Evolutionary conservation across 2,888 invertebrate species (phyloP).

Genomic region (Hemistola chrysoprasaria): DNA sequence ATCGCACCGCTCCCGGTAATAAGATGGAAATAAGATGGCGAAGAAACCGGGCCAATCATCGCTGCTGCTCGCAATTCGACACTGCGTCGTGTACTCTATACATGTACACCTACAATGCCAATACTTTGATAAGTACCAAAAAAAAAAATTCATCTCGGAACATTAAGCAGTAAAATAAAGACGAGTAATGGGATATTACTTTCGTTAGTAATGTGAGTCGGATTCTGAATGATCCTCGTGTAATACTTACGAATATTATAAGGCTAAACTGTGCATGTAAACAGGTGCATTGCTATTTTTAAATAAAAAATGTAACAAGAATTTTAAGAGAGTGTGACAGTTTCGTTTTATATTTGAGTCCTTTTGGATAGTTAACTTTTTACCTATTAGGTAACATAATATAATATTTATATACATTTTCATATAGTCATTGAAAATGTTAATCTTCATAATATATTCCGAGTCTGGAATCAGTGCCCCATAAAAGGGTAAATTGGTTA

Average conservation of each 20-base stretch:
- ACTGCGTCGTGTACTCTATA: too few relatives aligned
- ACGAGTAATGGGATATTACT: slow-evolving; percentile 24
- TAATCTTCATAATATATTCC: slow-evolving; percentile 10
- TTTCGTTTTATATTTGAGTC: too few relatives aligned
- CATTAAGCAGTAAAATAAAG: slow-evolving; percentile 22
- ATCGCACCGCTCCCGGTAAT: slow-evolving; percentile 77
- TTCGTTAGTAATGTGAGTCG: slow-evolving; percentile 4
- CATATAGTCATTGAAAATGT: slow-evolving; percentile 1
- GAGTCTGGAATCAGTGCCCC: slow-evolving; percentile 23
- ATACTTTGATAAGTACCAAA: slow-evolving; percentile 40
- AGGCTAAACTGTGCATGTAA: too few relatives aligned
- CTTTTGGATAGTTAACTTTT: too few relatives aligned
- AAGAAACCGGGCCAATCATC: slow-evolving; percentile 76
- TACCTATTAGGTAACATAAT: too few relatives aligned
- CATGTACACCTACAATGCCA: slow-evolving; percentile 37
- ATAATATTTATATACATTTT: too few relatives aligned
- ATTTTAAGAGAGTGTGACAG: too few relatives aligned
- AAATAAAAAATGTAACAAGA: too few relatives aligned
- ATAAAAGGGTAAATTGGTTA: slow-evolving; percentile 31
- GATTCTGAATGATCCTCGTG: slow-evolving; percentile 11
- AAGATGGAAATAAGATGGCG: slow-evolving; percentile 79
- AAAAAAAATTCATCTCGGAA: slow-evolving; percentile 32
- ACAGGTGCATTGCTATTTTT: too few relatives aligned
- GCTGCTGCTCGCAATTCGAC: slow-evolving; percentile 68
- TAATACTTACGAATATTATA: too few relatives aligned